Evolutionary conservation across 2,113 vertebrate genomes (phyloP).

Genomic region (Platichthys flesus): DNA sequence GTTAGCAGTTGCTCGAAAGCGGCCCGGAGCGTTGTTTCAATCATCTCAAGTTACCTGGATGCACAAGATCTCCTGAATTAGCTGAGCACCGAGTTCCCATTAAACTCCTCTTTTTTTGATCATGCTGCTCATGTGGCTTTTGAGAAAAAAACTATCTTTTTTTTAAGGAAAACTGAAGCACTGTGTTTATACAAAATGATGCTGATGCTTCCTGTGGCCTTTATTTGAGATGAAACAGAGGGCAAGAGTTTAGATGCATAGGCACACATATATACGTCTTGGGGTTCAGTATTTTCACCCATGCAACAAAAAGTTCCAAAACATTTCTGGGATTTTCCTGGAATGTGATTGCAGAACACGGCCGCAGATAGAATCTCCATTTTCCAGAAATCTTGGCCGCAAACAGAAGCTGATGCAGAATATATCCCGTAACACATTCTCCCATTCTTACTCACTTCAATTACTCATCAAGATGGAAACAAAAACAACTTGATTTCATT

Average conservation of each 20-base stretch:
- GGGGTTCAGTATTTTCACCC: too few species aligned
- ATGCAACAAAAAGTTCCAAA: not conserved
- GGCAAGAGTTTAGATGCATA: too few species aligned
- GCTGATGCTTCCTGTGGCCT: not conserved
- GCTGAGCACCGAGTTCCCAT: not conserved
- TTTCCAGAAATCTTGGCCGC: conserved; percentile 32
- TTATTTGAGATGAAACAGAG: not conserved
- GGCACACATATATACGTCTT: too few species aligned
- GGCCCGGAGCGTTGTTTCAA: conserved; percentile 29
- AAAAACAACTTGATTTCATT: not conserved
- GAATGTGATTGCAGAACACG: conserved; percentile 9
- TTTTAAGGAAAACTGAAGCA: not conserved
- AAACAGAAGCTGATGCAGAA: conserved; percentile 29
- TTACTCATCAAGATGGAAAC: conserved; percentile 44
- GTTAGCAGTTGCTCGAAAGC: conserved; percentile 24
- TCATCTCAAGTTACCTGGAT: conserved; percentile 37
- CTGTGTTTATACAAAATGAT: conserved; percentile 2
- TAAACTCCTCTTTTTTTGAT: not conserved
- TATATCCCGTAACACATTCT: conserved; percentile 43
- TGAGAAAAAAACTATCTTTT: conserved; percentile 6
- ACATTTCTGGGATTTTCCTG: conserved; percentile 25
- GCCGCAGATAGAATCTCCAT: conserved; percentile 16
- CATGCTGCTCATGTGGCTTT: not conserved
- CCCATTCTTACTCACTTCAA: conserved; percentile 35
- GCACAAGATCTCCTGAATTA: conserved; percentile 11